Percentiles rank a stretch among this genome's conserved stretches.
Evolutionary conservation across 2,797 vertebrate species (phyloP).

Genomic region (Neosalanx taihuensis): DNA sequence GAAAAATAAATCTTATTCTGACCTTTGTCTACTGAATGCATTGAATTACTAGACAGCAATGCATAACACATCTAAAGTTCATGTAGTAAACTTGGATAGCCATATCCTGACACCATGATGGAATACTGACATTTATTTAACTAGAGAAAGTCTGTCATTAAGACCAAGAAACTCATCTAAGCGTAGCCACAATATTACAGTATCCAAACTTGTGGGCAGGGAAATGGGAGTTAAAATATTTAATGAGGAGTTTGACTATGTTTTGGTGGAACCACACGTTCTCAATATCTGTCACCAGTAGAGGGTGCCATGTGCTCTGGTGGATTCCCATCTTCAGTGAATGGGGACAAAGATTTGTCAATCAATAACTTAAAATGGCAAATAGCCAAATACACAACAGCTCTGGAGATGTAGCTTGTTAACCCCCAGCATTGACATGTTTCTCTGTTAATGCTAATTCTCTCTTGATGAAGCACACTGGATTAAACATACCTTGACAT

Average conservation of each 20-base stretch:
- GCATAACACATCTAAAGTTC: not conserved
- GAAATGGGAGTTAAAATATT: slow-evolving; percentile 69
- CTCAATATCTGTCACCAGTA: slow-evolving; percentile 44
- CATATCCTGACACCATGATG: slow-evolving; percentile 29
- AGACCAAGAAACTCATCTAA: slow-evolving; percentile 52
- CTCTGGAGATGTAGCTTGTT: not conserved
- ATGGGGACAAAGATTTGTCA: too few species aligned
- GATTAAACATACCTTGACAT: slow-evolving; percentile 35
- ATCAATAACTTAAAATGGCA: not conserved
- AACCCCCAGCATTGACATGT: slow-evolving; percentile 1
- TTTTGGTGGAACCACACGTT: slow-evolving; percentile 65
- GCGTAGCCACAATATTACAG: slow-evolving; percentile 75
- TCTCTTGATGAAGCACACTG: slow-evolving; percentile 27
- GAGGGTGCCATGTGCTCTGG: slow-evolving; percentile 63
- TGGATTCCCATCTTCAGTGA: not conserved
- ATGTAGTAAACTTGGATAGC: not conserved
- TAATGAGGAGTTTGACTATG: slow-evolving; percentile 70
- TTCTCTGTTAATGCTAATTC: slow-evolving; percentile 21
- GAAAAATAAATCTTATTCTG: not conserved
- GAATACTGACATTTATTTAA: slow-evolving; percentile 49
- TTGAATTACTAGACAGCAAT: not conserved
- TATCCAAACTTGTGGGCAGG: slow-evolving; percentile 69
- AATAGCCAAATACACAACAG: not conserved
- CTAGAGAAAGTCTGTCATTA: slow-evolving; percentile 57
- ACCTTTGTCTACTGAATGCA: not conserved